Base-by-base conservation (phyloP, 2,888 invertebrate genomes). In the Amaurobius ferox region DNA sequence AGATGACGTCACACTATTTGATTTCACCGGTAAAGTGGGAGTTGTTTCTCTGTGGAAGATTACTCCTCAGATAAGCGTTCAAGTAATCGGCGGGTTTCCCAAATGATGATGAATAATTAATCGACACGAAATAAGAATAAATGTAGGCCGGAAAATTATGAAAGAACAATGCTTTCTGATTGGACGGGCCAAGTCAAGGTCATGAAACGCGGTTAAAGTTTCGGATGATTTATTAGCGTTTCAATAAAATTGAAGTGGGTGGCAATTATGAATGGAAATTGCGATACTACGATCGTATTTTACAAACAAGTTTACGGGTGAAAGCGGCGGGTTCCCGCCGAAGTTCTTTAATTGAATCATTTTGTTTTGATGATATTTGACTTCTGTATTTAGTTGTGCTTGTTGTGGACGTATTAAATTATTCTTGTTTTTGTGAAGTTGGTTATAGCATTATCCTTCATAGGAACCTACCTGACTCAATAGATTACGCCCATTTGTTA, bases 221-320 rank as follows among this genome's bases (percentile, higher is more conserved):
- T 23, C 55, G 23, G 55, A 55, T 55, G 55, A 55, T 55, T 55
- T 55, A 55, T 55, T 23, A 55, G 16, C 11, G 55, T 55, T 55
- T 55, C 55, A 55, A 55, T 55, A 19, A 11, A 23, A 11, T 6
- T 55, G 23, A 55, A 55, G 55, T 55, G 55, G 55, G 55, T 23
- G 55, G 55, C 55, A 55, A 55, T 55, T 55, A 55, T 55, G 55
- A 55, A 55, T 55, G 55, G 55, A 55, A 55, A 55, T 55, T 55
- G 16, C 55, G 23, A 55, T 55, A 55, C 55, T 11, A 35, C 23
- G 55, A 55, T 23, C 19, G 23, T 1, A 55, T 55, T 55, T 55
- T 11, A 11, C 5, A 7, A 23, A 55, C 55, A 55, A 55, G 55
- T 19, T 23, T 55, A 23, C 23, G 11, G 23, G 55, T 23, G 16